phyloP scores from a whole-genome alignment of 2,797 vertebrate genomes.

The Carduelis carduelis region DNA sequence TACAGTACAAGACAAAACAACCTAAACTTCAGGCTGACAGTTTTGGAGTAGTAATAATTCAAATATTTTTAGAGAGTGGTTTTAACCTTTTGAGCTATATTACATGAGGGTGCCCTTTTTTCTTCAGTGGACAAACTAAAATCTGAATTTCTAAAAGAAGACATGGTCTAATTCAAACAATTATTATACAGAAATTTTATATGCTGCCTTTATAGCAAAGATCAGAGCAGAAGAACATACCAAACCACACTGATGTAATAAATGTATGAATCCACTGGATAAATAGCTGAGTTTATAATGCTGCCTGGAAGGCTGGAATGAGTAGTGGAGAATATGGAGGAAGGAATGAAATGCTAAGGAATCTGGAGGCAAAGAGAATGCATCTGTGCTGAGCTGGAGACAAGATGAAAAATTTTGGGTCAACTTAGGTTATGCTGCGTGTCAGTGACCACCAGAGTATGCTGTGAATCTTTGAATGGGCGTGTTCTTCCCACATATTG shows the following conservation, averaged over 20 bases:
- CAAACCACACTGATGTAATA: not conserved
- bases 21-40: not conserved
- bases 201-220: not conserved
- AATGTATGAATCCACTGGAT: not conserved
- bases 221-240: not conserved
- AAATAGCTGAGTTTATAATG: not conserved
- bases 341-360: not conserved
- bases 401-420: not conserved
- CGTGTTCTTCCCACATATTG: not conserved
- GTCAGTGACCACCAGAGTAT: constrained; percentile 10
- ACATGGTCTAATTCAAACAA: not conserved
- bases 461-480: not conserved
- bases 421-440: not conserved
- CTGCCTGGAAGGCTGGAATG: not conserved
- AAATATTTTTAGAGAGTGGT: not conserved
- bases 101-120: not conserved
- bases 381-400: not conserved
- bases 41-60: not conserved
- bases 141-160: not conserved
- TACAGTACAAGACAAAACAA: not conserved
- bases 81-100: not conserved
- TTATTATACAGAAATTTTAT: not conserved
- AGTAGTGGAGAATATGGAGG: not conserved
- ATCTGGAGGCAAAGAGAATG: not conserved
- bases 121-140: not conserved